Conservation (phyloP, 2,113 vertebrate species). For the Lepidothrix coronata region DNA sequence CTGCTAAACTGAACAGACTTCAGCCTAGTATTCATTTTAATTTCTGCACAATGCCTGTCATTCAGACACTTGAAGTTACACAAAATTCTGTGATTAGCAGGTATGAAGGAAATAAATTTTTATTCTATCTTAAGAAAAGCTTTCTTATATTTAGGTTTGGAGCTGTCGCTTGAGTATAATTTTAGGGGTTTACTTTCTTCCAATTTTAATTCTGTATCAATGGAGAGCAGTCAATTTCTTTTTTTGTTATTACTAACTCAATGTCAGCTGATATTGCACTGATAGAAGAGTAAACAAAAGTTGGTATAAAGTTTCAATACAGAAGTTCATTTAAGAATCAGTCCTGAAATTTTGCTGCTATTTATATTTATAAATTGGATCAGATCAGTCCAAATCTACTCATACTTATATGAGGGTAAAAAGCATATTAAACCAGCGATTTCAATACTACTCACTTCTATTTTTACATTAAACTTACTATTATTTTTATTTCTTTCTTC, state of each 20-base stretch:
- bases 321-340: neutral
- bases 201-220: neutral
- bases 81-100: neutral
- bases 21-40: neutral
- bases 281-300: neutral
- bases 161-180: neutral
- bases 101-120: neutral
- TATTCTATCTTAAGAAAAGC: neutral
- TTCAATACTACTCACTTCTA: neutral
- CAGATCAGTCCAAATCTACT: neutral
- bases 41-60: conserved; percentile 2
- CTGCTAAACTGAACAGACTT: neutral
- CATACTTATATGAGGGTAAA: neutral
- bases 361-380: neutral
- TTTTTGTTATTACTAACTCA: neutral
- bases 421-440: neutral
- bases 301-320: neutral
- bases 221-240: neutral
- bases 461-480: neutral
- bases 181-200: neutral
- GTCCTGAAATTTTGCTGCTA: neutral
- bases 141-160: neutral
- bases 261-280: neutral
- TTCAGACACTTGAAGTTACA: neutral
- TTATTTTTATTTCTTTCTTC: neutral